Evolutionary conservation across 2,888 invertebrate species (phyloP), one percentile per base, ranked within the genome.

Genomic region (Limnephilus rhombicus): DNA sequence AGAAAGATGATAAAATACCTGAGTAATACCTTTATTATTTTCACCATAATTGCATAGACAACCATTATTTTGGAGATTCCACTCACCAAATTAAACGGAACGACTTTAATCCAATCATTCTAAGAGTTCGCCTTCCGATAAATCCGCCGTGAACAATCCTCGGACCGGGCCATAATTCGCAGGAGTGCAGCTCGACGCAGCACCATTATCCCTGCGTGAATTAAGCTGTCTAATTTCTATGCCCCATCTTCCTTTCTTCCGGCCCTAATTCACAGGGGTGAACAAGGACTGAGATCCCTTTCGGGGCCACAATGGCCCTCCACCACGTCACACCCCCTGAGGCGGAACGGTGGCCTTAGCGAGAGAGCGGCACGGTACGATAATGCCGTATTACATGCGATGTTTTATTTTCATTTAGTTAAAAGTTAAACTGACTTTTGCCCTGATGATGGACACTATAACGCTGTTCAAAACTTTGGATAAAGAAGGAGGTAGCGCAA

Each of bases 181-280:
- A 68, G 68, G 37, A 86, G 45, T 86, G 86, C 86, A 86, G n/a
- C 45, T 15, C 86, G 29, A 45, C 45, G 37, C 41, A 86, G 24
- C 49, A 29, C 86, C 86, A 86, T 86, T 49, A 88, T 53, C 37
- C 29, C 34, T 37, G 68, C 88, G 88, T 88, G 88, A 88, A 88
- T 88, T 85, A 88, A n/a, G 34, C 37, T 31, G 31, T 68, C 31
- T n/a, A 53, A 13, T 68, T 37, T 37, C 49, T 68, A 29, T 31
- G 24, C 15, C 13, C 68, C 88, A 34, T 53, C 31, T 88, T 88
- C 88, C 88, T 24, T 88, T 88, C 88, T 53, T 68, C 88, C 68
- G 68, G 88, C 37, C 53, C 88, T 88, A 88, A 88, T 88, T 88
- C 88, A 88, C 88, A 88, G 88, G 88, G 88, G 53, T 68, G 88